Evolutionary conservation across 2,888 invertebrate species (phyloP).

Genomic region (Anagyrus pseudococci): DNA sequence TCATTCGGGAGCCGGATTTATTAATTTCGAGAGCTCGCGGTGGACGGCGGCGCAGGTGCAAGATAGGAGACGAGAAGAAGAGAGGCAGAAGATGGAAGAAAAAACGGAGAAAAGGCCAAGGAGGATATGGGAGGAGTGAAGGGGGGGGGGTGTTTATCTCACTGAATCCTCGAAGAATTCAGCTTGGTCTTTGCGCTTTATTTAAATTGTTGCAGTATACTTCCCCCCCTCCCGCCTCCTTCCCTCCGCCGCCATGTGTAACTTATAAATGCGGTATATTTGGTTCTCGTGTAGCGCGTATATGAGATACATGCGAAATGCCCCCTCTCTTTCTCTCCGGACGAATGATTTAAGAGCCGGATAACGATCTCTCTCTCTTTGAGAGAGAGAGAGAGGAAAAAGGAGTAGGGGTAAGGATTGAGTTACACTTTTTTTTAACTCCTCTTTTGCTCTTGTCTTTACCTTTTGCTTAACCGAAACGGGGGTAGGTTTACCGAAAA

Average conservation of each 20-base stretch:
- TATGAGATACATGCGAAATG: slow-evolving; percentile 22
- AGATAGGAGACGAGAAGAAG: too few species aligned
- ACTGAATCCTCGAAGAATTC: too few species aligned
- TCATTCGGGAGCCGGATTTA: slow-evolving; percentile 8
- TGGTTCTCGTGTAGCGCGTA: slow-evolving; percentile 9
- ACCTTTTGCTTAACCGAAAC: not conserved
- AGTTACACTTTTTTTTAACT: slow-evolving; percentile 24
- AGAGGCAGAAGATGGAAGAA: too few species aligned
- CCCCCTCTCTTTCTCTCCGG: not conserved
- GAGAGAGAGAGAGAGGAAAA: too few species aligned
- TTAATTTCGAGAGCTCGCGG: too few species aligned
- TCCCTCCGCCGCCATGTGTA: too few species aligned
- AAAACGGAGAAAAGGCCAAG: too few species aligned
- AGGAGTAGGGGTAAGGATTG: slow-evolving; percentile 22
- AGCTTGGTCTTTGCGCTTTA: slow-evolving; percentile 18
- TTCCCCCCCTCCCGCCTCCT: not conserved
- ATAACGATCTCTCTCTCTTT: slow-evolving; percentile 37
- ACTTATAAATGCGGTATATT: slow-evolving; percentile 34
- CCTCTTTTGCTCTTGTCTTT: not conserved
- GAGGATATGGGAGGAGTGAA: too few species aligned
- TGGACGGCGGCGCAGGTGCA: too few species aligned
- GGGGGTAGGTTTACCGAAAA: slow-evolving; percentile 1
- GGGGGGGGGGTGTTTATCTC: too few species aligned
- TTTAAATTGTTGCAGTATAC: slow-evolving; percentile 25
- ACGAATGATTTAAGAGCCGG: slow-evolving; percentile 33